Base-by-base conservation (phyloP, 2,888 invertebrate genomes). In the Drosophila kanekoi region DNA sequence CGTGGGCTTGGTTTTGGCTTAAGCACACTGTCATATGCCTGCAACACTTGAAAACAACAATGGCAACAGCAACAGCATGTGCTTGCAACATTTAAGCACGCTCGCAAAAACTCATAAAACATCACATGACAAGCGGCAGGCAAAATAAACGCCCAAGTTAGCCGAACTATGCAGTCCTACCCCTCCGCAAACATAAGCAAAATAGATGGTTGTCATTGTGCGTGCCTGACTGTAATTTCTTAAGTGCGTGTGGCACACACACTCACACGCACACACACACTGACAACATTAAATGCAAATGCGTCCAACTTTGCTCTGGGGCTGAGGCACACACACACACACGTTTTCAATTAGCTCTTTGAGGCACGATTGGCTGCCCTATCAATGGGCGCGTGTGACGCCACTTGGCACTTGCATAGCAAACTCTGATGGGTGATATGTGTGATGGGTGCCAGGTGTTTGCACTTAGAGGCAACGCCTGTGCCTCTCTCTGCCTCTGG, bases 321-420 rank as follows among this genome's bases (percentile, higher is more conserved):
- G 28, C 13, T 38, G 37, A 9, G 44, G 32, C 48, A 35, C 14
- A 40, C 48, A 41, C 49, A 45, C 41, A n/a, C 28, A 47, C 16
- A 54, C 75, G 68, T 65, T 76, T 85, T 85, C 86, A 89, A 89
- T 85, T 85, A 85, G 77, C 70, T 77, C 51, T 64, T 58, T 65
- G 72, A 38, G 70, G 67, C 66, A 65, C 65, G 81, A 81, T 75
- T 87, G 78, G 59, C 66, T 72, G 37, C 77, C 61, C 71, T 48
- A 64, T 77, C 52, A 54, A 63, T 57, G 44, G 47, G 20, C 54
- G 53, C 56, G 68, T 66, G 44, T 66, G 49, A 43, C 43, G 38
- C 43, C 58, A 53, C 52, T 57, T 72, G 57, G 18, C 56, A 68
- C 48, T 65, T 47, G 47, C 43, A n/a, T 14, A n/a, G 41, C 3